Percentiles rank a stretch among this genome's conserved stretches.
Conservation (phyloP, 53 echinoderm and acorn worm genomes). For the Glandiceps talaboti region DNA sequence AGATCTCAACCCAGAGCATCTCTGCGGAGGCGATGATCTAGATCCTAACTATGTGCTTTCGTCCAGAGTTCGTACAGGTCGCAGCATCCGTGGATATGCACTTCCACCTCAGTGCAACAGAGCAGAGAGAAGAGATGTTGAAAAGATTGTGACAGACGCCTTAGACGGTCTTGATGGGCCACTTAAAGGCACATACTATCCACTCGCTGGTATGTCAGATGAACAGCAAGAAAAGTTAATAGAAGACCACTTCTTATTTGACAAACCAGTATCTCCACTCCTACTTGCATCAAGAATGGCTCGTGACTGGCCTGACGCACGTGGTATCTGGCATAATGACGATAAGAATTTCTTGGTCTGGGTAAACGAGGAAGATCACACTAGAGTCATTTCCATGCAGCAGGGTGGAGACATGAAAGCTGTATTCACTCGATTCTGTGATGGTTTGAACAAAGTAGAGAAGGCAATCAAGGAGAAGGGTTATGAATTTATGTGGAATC, state of each 20-base stretch:
- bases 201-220: constrained; percentile 50
- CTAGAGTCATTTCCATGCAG: constrained; percentile 77
- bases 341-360: constrained; percentile 89
- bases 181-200: constrained; percentile 52
- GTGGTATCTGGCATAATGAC: constrained; percentile 78
- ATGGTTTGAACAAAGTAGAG: constrained; percentile 56
- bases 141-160: constrained; percentile 43
- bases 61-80: constrained; percentile 62
- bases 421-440: constrained; percentile 64
- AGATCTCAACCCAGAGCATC: constrained; percentile 49
- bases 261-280: constrained; percentile 72
- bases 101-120: constrained; percentile 60
- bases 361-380: constrained; percentile 94
- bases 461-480: constrained; percentile 29
- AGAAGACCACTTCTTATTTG: constrained; percentile 70
- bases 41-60: constrained; percentile 72
- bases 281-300: constrained; percentile 54
- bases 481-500: constrained; percentile 69
- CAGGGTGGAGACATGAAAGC: constrained; percentile 54
- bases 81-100: constrained; percentile 53
- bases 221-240: constrained; percentile 52
- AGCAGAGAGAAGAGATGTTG: constrained; percentile 55
- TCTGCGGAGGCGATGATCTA: constrained; percentile 39
- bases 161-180: constrained; percentile 27
- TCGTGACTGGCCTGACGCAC: constrained; percentile 73